Percentiles rank a stretch among this genome's conserved stretches.
These are phyloP conservation scores for Nomada goodeniana DNA, from an alignment of 2,888 invertebrate genomes.

Conservation along the genomic window DNA sequence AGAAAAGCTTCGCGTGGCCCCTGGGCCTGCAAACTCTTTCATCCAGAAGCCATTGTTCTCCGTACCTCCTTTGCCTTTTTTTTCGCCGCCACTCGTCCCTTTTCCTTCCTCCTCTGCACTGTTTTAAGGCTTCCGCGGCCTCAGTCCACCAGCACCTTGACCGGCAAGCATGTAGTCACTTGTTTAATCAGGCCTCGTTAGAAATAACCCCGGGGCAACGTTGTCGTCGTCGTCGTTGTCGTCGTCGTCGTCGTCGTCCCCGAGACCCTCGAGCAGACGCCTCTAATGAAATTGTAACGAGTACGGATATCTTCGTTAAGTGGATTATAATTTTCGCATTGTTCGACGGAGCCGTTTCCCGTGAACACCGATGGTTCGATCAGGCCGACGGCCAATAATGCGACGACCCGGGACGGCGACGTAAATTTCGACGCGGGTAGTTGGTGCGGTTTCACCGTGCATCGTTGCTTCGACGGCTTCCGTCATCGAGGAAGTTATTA, in stretches of 20 bases:
- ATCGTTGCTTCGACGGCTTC: neutral
- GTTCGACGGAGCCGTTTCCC: conserved; percentile 9
- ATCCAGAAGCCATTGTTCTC: conserved; percentile 77
- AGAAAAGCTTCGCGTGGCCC: conserved; percentile 63
- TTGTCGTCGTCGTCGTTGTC: conserved; percentile 26
- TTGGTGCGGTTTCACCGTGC: neutral
- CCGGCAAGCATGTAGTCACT: conserved; percentile 60
- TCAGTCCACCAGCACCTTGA: conserved; percentile 54
- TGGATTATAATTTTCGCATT: conserved; percentile 56
- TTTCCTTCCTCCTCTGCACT: conserved; percentile 10
- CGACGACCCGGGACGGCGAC: neutral
- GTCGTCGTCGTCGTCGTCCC: conserved; percentile 22
- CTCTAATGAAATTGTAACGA: conserved; percentile 67
- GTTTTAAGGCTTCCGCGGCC: conserved; percentile 48
- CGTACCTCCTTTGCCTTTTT: conserved; percentile 51
- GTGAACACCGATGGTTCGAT: neutral
- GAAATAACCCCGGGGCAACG: conserved; percentile 55
- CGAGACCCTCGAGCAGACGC: conserved; percentile 43
- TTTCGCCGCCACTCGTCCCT: neutral
- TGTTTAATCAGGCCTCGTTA: conserved; percentile 75
- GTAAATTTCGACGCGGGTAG: neutral
- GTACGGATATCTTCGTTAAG: conserved; percentile 52
- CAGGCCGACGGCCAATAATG: conserved; percentile 13
- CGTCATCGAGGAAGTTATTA: neutral
- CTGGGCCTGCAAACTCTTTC: conserved; percentile 76